Conservation (phyloP, 2,113 vertebrate species). For the Seriola quinqueradiata region DNA sequence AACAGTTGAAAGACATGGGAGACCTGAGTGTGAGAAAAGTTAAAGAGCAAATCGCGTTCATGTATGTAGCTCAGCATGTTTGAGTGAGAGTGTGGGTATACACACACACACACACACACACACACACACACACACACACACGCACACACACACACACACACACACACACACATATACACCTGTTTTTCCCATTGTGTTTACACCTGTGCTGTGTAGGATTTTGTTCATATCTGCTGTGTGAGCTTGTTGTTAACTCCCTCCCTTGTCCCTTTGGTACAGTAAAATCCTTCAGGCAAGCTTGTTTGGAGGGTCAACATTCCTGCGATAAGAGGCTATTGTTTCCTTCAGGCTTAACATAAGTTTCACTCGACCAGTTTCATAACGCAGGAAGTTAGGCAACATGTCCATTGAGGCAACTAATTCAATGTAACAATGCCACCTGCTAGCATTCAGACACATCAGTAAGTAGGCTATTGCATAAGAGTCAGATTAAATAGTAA, state of each 20-base stretch:
- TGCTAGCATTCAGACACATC: slow-evolving; percentile 33
- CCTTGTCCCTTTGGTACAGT: slow-evolving; percentile 6
- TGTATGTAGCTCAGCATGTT: not conserved
- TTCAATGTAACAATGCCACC: slow-evolving; percentile 45
- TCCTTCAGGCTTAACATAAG: slow-evolving; percentile 42
- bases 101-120: not conserved
- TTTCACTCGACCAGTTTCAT: slow-evolving; percentile 59
- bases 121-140: too few species aligned
- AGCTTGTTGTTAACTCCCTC: slow-evolving; percentile 26
- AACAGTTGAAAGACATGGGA: slow-evolving; percentile 10
- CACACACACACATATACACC: slow-evolving; percentile 9
- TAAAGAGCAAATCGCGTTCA: not conserved
- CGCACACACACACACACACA: too few species aligned
- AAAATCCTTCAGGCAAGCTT: slow-evolving; percentile 24
- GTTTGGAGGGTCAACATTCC: slow-evolving; percentile 70
- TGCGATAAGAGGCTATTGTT: slow-evolving; percentile 71
- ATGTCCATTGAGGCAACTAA: slow-evolving; percentile 49
- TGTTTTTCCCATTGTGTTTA: slow-evolving; percentile 16
- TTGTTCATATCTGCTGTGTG: slow-evolving; percentile 23
- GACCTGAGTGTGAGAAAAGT: slow-evolving; percentile 18
- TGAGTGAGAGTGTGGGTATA: too few species aligned
- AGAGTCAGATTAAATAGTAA: slow-evolving; percentile 22
- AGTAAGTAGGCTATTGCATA: slow-evolving; percentile 9
- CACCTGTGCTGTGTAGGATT: slow-evolving; percentile 19
- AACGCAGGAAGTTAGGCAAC: slow-evolving; percentile 72